These are phyloP conservation scores for Enteromius afrohamiltoni DNA, from an alignment of 2,797 vertebrate genomes.

Conservation along the genomic window DNA sequence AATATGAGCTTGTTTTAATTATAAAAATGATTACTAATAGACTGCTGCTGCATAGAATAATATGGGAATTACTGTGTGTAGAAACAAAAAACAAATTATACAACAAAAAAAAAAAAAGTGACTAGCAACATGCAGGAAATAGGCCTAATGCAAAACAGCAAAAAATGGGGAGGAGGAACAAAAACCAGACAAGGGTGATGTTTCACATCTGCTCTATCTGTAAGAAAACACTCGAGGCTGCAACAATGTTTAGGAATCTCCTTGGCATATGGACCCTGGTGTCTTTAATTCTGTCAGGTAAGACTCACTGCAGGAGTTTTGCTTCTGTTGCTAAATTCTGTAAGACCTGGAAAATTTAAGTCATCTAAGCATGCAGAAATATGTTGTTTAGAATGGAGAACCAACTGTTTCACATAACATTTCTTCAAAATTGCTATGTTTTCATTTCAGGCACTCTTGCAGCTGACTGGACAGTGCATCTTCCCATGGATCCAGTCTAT, in stretches of 20 bases:
- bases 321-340: neutral
- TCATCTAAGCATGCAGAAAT: neutral
- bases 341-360: neutral
- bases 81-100: neutral
- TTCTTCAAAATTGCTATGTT: neutral
- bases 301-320: neutral
- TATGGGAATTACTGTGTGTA: neutral
- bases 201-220: neutral
- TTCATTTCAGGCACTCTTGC: conserved; percentile 63
- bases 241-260: neutral
- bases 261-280: conserved; percentile 10
- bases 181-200: conserved; percentile 1
- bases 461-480: conserved; percentile 70
- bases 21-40: neutral
- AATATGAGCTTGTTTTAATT: neutral
- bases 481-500: conserved; percentile 65
- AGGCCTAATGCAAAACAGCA: neutral
- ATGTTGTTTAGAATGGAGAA: neutral
- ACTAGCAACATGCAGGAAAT: neutral
- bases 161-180: neutral
- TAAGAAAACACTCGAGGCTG: neutral
- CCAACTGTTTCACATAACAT: neutral
- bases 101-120: neutral
- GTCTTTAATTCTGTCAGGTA: conserved; percentile 47
- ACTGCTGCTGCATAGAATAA: neutral